Conservation (phyloP, 2,113 vertebrate genomes). For the Silurus asotus region DNA sequence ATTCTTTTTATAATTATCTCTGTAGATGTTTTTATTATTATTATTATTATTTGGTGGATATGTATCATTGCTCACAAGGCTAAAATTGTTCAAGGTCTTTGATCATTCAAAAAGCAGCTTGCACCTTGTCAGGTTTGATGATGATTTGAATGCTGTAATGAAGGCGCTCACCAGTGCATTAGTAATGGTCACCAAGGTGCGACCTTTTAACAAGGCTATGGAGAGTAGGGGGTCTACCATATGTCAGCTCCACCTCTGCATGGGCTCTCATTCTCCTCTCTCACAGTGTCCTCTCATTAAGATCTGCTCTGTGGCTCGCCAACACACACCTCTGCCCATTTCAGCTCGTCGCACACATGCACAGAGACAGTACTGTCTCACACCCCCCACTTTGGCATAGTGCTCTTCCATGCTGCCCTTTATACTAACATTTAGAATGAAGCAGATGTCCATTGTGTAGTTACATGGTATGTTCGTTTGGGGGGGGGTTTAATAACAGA, state of each 20-base stretch:
- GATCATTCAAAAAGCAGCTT: conserved; percentile 59
- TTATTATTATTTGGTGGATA: conserved; percentile 41
- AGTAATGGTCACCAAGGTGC: conserved; percentile 74
- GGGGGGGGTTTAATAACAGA: not conserved
- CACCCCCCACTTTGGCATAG: not conserved
- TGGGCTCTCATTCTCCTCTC: conserved; percentile 50
- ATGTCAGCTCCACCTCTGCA: conserved; percentile 63
- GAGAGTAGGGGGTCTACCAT: conserved; percentile 70
- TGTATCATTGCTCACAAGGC: conserved; percentile 58
- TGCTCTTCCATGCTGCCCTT: not conserved
- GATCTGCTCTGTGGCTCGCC: conserved; percentile 23
- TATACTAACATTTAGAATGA: not conserved
- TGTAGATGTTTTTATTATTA: not conserved
- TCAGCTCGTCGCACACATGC: not conserved
- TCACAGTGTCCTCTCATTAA: conserved; percentile 67
- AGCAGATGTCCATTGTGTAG: not conserved
- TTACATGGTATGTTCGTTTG: not conserved
- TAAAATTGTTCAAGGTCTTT: conserved; percentile 58
- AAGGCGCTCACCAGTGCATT: conserved; percentile 62
- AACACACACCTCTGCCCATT: conserved; percentile 20
- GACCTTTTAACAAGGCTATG: conserved; percentile 77
- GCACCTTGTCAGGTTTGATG: conserved; percentile 70
- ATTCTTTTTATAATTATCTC: not conserved
- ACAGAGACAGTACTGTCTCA: not conserved
- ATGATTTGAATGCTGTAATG: conserved; percentile 71